phyloP scores from a whole-genome alignment of 2,113 vertebrate species.

The Lepisosteus osseus region DNA sequence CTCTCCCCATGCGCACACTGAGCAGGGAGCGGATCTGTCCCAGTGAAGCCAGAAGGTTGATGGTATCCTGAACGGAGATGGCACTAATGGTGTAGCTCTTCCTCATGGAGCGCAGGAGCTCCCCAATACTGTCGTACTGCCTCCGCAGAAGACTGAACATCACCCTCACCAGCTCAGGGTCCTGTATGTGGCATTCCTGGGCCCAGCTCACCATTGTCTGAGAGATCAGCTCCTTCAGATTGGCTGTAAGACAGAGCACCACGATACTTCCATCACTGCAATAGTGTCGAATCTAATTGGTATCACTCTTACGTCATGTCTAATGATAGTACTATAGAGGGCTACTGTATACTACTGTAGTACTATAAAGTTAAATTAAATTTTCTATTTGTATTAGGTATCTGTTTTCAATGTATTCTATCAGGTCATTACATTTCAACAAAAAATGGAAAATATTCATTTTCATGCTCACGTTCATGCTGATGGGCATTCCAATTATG shows the following conservation, averaged over 20 bases:
- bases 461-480: no score
- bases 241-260: constrained; percentile 62
- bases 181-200: constrained; percentile 91
- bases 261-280: no score
- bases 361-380: no score
- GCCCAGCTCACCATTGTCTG: constrained; percentile 97
- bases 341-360: no score
- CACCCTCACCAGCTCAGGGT: constrained; percentile 87
- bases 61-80: constrained; percentile 85
- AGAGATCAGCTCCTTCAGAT: constrained; percentile 91
- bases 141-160: constrained; percentile 93
- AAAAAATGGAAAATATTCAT: no score
- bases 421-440: no score
- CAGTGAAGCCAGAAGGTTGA: constrained; percentile 86
- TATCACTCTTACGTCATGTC: no score
- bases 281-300: no score
- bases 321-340: no score
- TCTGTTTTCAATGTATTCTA: no score
- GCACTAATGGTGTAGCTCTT: constrained; percentile 95
- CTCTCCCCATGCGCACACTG: constrained; percentile 94
- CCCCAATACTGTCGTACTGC: constrained; percentile 95
- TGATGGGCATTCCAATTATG: no score
- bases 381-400: no score
- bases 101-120: constrained; percentile 86
- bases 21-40: constrained; percentile 95